phyloP scores from a whole-genome alignment of 2,797 vertebrate genomes.

The Ciconia nigra region DNA sequence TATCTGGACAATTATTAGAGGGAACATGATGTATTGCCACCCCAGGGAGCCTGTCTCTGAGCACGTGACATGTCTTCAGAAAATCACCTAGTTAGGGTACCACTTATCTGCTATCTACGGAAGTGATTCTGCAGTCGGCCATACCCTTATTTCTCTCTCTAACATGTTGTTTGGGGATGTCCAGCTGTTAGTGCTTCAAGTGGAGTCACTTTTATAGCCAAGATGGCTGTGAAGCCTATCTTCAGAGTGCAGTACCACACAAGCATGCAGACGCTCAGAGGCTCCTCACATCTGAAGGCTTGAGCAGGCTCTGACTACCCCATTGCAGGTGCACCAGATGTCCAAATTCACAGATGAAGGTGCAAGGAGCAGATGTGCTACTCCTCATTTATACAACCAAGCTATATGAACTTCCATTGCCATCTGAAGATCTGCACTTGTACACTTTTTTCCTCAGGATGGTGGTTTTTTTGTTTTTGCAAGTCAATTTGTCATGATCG shows the following conservation, averaged over 20 bases:
- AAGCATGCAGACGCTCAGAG: neutral
- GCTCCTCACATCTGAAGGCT: neutral
- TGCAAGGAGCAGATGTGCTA: neutral
- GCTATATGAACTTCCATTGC: neutral
- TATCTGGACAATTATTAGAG: neutral
- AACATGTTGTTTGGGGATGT: neutral
- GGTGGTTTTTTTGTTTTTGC: neutral
- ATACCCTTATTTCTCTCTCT: neutral
- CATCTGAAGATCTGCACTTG: neutral
- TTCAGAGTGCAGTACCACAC: neutral
- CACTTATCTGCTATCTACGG: neutral
- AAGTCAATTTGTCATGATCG: neutral
- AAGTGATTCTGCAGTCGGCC: neutral
- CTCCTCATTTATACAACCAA: neutral
- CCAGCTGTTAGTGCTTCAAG: neutral
- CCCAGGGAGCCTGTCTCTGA: neutral
- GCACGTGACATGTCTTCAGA: accelerated
- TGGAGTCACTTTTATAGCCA: neutral
- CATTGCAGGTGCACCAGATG: neutral
- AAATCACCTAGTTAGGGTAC: neutral
- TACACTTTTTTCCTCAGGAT: neutral
- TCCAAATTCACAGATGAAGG: neutral
- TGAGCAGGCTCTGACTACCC: neutral
- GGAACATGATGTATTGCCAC: accelerated
- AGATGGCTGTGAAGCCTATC: neutral